Evolutionary conservation across 92 coral and sea anemone genomes (phyloP).

Genomic region (Ricordea florida): DNA sequence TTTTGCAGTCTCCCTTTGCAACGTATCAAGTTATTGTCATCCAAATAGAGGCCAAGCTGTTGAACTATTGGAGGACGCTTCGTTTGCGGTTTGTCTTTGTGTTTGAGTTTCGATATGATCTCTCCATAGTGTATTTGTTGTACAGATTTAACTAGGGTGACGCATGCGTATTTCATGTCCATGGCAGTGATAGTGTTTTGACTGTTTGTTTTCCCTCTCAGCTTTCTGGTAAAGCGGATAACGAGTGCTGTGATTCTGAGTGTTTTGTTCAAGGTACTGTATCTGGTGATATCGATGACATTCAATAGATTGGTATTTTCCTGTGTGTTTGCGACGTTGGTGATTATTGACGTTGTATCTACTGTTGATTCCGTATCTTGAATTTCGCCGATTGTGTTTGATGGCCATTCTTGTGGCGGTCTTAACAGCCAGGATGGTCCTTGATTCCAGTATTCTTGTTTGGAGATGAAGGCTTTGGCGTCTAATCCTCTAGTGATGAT

Average conservation of each 20-base stretch:
- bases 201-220: conserved; percentile 4
- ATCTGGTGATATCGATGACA: conserved; percentile 20
- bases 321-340: conserved; percentile 1
- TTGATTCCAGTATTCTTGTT: conserved; percentile 22
- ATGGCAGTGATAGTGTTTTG: conserved; percentile 24
- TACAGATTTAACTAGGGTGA: conserved; percentile 36
- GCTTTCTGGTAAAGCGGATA: conserved; percentile 4
- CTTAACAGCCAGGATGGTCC: conserved; percentile 45
- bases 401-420: conserved; percentile 26
- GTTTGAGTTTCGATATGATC: not conserved
- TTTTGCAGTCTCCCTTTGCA: conserved; percentile 27
- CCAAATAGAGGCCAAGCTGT: conserved; percentile 16
- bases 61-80: not conserved
- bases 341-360: conserved; percentile 16
- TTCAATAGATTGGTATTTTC: conserved; percentile 6
- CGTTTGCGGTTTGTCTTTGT: not conserved
- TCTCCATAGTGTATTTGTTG: conserved; percentile 27
- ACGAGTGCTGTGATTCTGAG: conserved; percentile 11
- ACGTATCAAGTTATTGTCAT: conserved; percentile 15
- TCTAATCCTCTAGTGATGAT: conserved; percentile 44
- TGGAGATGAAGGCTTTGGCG: conserved; percentile 16
- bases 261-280: conserved; percentile 42
- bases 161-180: conserved; percentile 43
- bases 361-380: conserved; percentile 24
- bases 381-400: conserved; percentile 13